phyloP scores from a whole-genome alignment of 2,797 vertebrate genomes.

The Momotus momota region DNA sequence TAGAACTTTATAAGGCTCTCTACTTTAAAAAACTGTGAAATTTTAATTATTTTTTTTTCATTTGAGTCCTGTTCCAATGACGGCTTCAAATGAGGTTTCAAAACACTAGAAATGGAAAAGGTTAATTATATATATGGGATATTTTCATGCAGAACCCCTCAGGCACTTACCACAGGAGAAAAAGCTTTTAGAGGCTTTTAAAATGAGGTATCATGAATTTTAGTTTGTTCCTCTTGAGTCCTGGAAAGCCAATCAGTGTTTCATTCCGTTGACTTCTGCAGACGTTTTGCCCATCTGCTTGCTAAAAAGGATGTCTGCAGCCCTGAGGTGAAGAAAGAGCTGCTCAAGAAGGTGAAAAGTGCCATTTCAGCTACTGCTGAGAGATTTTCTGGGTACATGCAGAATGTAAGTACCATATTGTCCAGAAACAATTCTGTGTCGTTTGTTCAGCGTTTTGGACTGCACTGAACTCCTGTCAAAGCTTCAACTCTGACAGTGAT shows the following conservation, averaged over 20 bases:
- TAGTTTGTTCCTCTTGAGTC: not conserved
- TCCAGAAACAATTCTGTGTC: not conserved
- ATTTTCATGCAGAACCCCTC: not conserved
- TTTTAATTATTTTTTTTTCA: not conserved
- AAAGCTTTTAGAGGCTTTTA: constrained; percentile 30
- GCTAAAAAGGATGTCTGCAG: constrained; percentile 94
- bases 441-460: not conserved
- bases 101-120: constrained; percentile 15
- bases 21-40: not conserved
- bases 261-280: constrained; percentile 73
- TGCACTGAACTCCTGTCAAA: not conserved
- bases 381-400: constrained; percentile 98
- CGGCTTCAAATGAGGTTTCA: not conserved
- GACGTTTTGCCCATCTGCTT: constrained; percentile 95
- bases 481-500: not conserved
- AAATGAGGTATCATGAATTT: not conserved
- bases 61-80: not conserved
- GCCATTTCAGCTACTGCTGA: constrained; percentile 98
- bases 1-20: not conserved
- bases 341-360: constrained; percentile 96
- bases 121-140: not conserved
- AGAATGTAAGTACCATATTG: constrained; percentile 88
- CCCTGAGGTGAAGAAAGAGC: constrained; percentile 94
- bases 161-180: not conserved
- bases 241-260: constrained; percentile 22